Evolutionary conservation across 2,888 invertebrate species (phyloP), one percentile per base, ranked within the genome.

Genomic region (Amphimallon solstitiale): DNA sequence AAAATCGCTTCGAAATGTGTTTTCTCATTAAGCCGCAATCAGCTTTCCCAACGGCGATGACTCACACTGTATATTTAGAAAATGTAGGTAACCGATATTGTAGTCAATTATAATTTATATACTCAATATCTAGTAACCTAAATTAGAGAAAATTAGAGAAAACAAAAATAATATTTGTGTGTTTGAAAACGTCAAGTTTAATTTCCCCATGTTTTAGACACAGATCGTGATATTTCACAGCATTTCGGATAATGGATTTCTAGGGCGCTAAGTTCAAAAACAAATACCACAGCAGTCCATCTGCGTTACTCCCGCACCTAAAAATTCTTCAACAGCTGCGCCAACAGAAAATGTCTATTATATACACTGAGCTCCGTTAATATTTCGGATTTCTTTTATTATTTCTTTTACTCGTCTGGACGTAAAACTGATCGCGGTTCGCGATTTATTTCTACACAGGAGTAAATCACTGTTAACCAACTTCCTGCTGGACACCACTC

Each of bases 401-500:
- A 23, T 19, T 21, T 19, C 37, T 37, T 38, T 15, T 54, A 17
- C 12, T 37, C 17, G 12, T 37, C 37, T n/a, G 19, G 12, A 52
- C 15, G 19, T n/a, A 37, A 37, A 37, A 37, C 19, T 17, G 46
- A 49, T 61, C 49, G 49, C 21, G 21, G 23, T 61, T 35, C 19
- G 29, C 63, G 63, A 63, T 63, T 63, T 63, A 40, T 23, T 37
- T 12, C 17, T 23, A 14, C 62, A 66, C 62, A 29, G 62, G 63
- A 69, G 69, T 71, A 71, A 71, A 71, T 71, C 71, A 71, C 69
- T 45, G 54, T 66, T 62, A 64, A 67, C 67, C 68, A 67, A 71
- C 69, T 71, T 71, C 69, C 71, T 71, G 68, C 63, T 56, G 70
- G 63, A 67, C 66, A 68, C 49, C 17, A 61, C 69, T 68, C 67